A percentile compares a stretch with the other conserved stretches of the same genome.
phyloP scores from a whole-genome alignment of 2,888 invertebrate genomes.

The Epinotia brunnichana region DNA sequence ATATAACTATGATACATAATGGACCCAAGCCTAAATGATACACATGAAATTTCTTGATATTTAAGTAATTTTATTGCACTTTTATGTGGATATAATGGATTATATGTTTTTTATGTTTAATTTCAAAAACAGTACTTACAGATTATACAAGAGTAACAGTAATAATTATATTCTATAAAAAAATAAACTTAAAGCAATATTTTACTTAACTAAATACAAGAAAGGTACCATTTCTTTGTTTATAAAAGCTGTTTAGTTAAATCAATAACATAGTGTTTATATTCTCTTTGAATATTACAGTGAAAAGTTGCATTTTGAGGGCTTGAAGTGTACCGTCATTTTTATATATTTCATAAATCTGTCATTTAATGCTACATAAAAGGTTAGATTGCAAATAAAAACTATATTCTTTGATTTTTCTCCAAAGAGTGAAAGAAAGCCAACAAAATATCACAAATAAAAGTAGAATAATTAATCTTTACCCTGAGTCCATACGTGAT shows the following conservation, averaged over 20 bases:
- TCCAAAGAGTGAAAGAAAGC: neutral
- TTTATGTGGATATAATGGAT: too few species aligned
- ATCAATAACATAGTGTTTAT: too few species aligned
- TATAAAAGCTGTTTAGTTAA: neutral
- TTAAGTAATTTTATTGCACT: too few species aligned
- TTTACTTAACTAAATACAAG: neutral
- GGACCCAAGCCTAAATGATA: too few species aligned
- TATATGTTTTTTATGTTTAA: too few species aligned
- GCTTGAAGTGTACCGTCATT: constrained; percentile 7
- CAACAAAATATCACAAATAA: neutral
- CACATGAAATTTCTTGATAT: too few species aligned
- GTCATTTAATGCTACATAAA: neutral
- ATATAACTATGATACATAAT: too few species aligned
- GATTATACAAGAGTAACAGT: neutral
- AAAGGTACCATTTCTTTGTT: neutral
- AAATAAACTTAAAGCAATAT: neutral
- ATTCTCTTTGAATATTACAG: too few species aligned
- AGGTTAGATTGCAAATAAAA: neutral
- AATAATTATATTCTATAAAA: too few species aligned
- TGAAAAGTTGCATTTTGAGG: neutral
- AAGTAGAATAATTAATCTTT: constrained; percentile 35
- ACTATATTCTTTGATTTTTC: neutral
- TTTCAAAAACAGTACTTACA: neutral
- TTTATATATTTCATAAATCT: neutral
- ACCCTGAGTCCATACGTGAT: constrained; percentile 75